Evolutionary conservation across 1,140 invertebrate genomes (phyloP).

Genomic region (Caenorhabditis tropicalis): DNA sequence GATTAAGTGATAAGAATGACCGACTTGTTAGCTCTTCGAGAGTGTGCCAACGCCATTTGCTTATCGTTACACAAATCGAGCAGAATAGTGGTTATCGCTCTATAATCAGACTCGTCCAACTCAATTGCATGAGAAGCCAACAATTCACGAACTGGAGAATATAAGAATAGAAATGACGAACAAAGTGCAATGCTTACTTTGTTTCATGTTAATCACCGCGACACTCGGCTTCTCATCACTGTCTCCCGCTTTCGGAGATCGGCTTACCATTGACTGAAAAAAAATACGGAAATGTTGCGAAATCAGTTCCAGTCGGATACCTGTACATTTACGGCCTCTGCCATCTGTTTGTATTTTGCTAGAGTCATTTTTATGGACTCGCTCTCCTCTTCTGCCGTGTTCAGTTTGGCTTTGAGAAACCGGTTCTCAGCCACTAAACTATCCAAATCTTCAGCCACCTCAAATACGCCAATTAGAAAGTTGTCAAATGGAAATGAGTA

Average conservation of each 20-base stretch:
- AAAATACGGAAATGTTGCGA: neutral
- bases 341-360: conserved; percentile 51
- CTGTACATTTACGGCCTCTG: conserved; percentile 45
- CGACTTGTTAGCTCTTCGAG: conserved; percentile 53
- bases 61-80: conserved; percentile 57
- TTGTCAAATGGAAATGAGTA: neutral
- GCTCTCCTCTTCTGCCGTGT: conserved; percentile 50
- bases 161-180: neutral
- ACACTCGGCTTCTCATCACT: conserved; percentile 49
- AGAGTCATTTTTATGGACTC: conserved; percentile 54
- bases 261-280: conserved; percentile 1
- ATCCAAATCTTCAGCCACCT: conserved; percentile 55
- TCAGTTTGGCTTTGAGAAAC: conserved; percentile 54
- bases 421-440: conserved; percentile 53
- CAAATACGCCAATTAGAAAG: conserved; percentile 35
- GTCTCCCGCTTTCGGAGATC: neutral
- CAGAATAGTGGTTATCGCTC: conserved; percentile 53
- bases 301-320: conserved; percentile 1
- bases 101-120: conserved; percentile 49
- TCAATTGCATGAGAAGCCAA: conserved; percentile 52
- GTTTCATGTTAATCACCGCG: conserved; percentile 54
- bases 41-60: conserved; percentile 54
- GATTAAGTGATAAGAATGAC: neutral
- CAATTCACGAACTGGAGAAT: conserved; percentile 52
- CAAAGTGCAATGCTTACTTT: neutral